These are phyloP conservation scores for Neolamprologus sp. DNA, from an alignment of 2,113 vertebrate genomes.

Conservation along the genomic window DNA sequence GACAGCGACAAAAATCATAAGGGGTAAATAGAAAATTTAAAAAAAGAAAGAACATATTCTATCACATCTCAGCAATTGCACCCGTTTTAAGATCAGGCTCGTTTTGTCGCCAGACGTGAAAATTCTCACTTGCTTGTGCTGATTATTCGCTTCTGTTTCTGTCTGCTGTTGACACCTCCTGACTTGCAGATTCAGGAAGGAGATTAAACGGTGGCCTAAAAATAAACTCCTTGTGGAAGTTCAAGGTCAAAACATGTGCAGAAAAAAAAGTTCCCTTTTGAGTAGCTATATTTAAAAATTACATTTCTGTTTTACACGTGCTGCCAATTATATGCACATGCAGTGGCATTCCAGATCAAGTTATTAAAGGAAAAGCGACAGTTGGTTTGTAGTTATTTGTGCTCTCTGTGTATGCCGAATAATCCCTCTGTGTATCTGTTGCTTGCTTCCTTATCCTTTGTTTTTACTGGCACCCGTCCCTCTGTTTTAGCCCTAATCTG, in stretches of 20 bases:
- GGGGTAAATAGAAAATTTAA: not conserved
- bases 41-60: not conserved
- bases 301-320: not conserved
- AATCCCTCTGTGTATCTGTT: slow-evolving; percentile 42
- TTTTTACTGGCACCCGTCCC: slow-evolving; percentile 29
- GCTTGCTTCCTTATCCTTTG: slow-evolving; percentile 43
- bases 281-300: slow-evolving; percentile 30
- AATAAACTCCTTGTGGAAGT: slow-evolving; percentile 34
- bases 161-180: slow-evolving; percentile 36
- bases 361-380: slow-evolving; percentile 54
- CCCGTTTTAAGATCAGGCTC: slow-evolving; percentile 1
- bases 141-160: not conserved
- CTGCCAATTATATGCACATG: slow-evolving; percentile 4
- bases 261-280: not conserved
- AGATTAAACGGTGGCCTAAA: slow-evolving; percentile 22
- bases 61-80: not conserved
- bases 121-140: slow-evolving; percentile 27
- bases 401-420: slow-evolving; percentile 31
- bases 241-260: slow-evolving; percentile 6
- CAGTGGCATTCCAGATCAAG: not conserved
- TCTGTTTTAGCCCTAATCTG: slow-evolving; percentile 50
- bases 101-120: slow-evolving; percentile 29
- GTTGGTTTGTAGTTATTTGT: slow-evolving; percentile 58
- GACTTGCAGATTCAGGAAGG: slow-evolving; percentile 16
- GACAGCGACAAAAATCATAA: not conserved